Evolutionary conservation across 2,797 vertebrate species (phyloP).

Genomic region (Sylvia borin): DNA sequence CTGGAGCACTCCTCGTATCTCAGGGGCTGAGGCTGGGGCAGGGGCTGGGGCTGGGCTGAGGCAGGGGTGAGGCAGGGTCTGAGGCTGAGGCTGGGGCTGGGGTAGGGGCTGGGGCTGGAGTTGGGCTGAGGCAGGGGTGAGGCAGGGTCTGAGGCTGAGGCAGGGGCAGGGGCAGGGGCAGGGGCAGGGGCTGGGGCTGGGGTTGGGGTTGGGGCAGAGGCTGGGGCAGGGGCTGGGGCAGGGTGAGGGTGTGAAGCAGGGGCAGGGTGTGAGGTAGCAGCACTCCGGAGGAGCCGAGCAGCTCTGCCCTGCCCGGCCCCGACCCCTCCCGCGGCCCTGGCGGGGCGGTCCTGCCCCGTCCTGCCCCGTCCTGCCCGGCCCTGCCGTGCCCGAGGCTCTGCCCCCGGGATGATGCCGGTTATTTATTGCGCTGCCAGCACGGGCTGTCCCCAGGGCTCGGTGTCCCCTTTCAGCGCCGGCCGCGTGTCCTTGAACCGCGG

Average conservation of each 20-base stretch:
- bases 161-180: too few species aligned
- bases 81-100: too few species aligned
- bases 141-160: too few species aligned
- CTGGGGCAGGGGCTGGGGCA: too few species aligned
- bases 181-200: too few species aligned
- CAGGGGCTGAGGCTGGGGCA: neutral
- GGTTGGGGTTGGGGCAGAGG: too few species aligned
- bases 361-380: neutral
- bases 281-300: too few species aligned
- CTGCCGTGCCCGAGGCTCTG: neutral
- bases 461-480: constrained; percentile 7
- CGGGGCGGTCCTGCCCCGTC: neutral
- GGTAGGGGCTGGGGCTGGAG: too few species aligned
- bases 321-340: neutral
- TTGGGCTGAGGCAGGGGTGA: too few species aligned
- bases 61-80: too few species aligned
- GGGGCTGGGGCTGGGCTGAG: too few species aligned
- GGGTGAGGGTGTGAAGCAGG: neutral
- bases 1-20: too few species aligned
- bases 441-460: neutral
- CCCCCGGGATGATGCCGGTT: neutral
- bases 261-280: neutral
- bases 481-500: neutral
- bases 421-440: neutral
- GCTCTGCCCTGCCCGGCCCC: neutral